These are phyloP conservation scores for Conistra vaccinii DNA, from an alignment of 2,888 invertebrate genomes.

Conservation along the genomic window DNA sequence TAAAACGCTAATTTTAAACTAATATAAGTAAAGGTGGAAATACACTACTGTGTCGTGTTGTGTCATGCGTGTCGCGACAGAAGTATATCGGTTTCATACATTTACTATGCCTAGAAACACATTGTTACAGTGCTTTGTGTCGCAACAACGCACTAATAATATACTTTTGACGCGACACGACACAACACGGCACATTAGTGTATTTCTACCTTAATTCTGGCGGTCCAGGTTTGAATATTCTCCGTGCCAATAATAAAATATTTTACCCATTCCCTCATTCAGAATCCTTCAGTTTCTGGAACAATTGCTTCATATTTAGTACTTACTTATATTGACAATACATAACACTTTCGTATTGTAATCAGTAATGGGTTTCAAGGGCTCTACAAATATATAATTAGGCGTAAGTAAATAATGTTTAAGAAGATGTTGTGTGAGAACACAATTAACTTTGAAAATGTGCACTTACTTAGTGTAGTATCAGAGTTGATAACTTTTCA, in stretches of 20 bases:
- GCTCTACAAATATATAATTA: slow-evolving; percentile 47
- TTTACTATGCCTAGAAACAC: too few relatives aligned
- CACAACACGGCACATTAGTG: too few relatives aligned
- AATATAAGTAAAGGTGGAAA: too few relatives aligned
- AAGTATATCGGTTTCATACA: too few relatives aligned
- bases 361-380: slow-evolving; percentile 50
- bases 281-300: slow-evolving; percentile 4
- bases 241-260: not conserved
- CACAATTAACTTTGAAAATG: slow-evolving; percentile 10
- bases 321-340: slow-evolving; percentile 8
- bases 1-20: too few relatives aligned
- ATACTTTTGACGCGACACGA: too few relatives aligned
- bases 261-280: not conserved
- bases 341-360: slow-evolving; percentile 7
- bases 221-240: not conserved
- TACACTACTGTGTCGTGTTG: too few relatives aligned
- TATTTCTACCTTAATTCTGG: not conserved
- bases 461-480: not conserved
- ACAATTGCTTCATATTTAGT: slow-evolving; percentile 10
- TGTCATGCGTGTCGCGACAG: too few relatives aligned
- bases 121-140: too few relatives aligned
- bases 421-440: not conserved
- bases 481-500: not conserved
- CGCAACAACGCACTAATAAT: too few relatives aligned
- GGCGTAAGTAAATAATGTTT: slow-evolving; percentile 31